These are phyloP conservation scores for Aporophyla nigra DNA, from an alignment of 2,888 invertebrate genomes.

Conservation along the genomic window DNA sequence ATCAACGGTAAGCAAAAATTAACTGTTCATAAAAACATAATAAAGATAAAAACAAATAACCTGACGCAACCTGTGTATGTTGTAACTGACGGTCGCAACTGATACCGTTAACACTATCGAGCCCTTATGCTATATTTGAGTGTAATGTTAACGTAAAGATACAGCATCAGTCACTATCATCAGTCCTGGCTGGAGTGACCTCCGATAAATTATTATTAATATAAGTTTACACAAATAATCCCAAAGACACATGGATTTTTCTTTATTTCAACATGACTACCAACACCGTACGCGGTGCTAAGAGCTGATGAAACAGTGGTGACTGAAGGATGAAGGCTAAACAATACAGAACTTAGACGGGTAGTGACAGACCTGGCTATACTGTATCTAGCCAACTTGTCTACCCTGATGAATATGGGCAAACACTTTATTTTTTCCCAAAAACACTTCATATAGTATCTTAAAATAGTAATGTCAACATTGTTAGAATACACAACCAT, in stretches of 20 bases:
- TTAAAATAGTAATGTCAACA: slow-evolving; percentile 22
- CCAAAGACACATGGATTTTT: not conserved
- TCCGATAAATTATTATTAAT: not conserved
- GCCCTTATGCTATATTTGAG: too few relatives aligned
- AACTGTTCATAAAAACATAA: not conserved
- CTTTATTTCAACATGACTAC: not conserved
- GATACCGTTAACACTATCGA: too few relatives aligned
- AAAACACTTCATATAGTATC: not conserved
- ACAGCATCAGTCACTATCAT: not conserved
- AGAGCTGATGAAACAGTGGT: not conserved
- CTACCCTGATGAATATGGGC: not conserved
- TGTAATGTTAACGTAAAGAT: too few relatives aligned
- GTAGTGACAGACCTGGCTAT: not conserved
- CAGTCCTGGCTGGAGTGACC: not conserved
- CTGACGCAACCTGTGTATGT: not conserved
- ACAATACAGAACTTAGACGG: not conserved
- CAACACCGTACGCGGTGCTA: not conserved
- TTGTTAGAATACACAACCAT: not conserved
- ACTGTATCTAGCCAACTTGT: not conserved
- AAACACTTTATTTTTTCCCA: not conserved
- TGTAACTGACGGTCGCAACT: not conserved
- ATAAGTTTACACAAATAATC: too few relatives aligned
- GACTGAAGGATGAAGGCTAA: not conserved
- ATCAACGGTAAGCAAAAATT: slow-evolving; percentile 93
- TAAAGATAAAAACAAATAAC: not conserved